Evolutionary conservation across 2,113 vertebrate species (phyloP).

Genomic region (Erythrocebus patas): DNA sequence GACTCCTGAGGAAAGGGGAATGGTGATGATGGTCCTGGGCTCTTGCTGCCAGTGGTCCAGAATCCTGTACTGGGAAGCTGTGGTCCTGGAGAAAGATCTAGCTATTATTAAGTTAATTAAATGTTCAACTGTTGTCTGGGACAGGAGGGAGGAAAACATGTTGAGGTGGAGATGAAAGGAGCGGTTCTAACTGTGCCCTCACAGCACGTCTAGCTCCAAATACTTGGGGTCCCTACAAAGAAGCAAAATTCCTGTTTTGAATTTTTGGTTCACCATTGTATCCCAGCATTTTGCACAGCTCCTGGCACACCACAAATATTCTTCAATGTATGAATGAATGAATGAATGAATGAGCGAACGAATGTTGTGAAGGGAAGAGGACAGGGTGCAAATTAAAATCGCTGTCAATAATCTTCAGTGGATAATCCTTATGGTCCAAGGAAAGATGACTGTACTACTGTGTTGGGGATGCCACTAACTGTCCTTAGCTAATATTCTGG

Average conservation of each 20-base stretch:
- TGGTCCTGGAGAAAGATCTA: neutral
- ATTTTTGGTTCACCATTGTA: neutral
- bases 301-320: neutral
- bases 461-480: neutral
- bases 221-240: neutral
- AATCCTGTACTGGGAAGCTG: neutral
- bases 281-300: neutral
- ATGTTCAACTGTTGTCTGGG: neutral
- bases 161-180: neutral
- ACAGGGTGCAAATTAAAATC: neutral
- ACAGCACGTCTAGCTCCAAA: neutral
- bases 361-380: neutral
- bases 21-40: neutral
- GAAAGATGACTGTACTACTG: neutral
- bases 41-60: neutral
- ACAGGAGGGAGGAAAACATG: neutral
- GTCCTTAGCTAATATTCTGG: neutral
- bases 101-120: neutral
- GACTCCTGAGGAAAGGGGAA: neutral
- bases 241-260: neutral
- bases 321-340: neutral
- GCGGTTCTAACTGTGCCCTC: neutral
- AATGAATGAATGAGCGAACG: neutral
- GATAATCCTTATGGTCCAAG: neutral
- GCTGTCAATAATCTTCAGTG: neutral